Base-by-base conservation (phyloP, 2,797 vertebrate species). In the Argya squamiceps region DNA sequence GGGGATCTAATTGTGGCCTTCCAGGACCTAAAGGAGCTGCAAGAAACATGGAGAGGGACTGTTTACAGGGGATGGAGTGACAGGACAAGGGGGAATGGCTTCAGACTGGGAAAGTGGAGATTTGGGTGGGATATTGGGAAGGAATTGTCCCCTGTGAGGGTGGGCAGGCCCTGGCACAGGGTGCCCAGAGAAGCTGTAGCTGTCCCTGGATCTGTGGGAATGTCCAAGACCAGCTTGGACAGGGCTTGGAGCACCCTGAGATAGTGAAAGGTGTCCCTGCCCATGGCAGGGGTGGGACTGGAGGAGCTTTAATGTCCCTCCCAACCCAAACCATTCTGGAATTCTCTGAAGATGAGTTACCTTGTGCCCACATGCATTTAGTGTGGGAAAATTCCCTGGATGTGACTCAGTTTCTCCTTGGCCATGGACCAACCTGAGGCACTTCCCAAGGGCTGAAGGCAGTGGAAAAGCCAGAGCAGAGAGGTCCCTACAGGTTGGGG, bases 401-500 rank as follows among this genome's bases (percentile, higher is more conserved):
- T 1, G 50, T 58, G 88, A 81, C 68, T 73, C 79, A 12, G 63
- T 62, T 82, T 88, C 68, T 71, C 91, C 64, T 22, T 4, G 49
- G 64, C 60, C 37, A 14, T 0, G 24, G 55, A 15, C 7, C 46
- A 32, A 14, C 15, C 16, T 2, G 0, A 70, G 34, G 43, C 34
- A 20, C 10, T 10, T 50, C 26, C 74, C 64, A n/a, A 36, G 37
- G 53, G 60, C 56, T 80, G 84, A 9, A 17, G 37, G 56, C 37
- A 26, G 29, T 2, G 43, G 43, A 50, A 56, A 13, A 20, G n/a
- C 1, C 8, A 3, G 21, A 18, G 73, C 59, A 59, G 69, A 24
- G 30, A 34, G 2, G 49, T 22, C 14, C 37, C 18, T 3, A 0
- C 26, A 12, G 1, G 3, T 47, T 9, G 36, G 13, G 2, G 29